Conservation (phyloP, 2,113 vertebrate species). For the Gadus chalcogrammus region DNA sequence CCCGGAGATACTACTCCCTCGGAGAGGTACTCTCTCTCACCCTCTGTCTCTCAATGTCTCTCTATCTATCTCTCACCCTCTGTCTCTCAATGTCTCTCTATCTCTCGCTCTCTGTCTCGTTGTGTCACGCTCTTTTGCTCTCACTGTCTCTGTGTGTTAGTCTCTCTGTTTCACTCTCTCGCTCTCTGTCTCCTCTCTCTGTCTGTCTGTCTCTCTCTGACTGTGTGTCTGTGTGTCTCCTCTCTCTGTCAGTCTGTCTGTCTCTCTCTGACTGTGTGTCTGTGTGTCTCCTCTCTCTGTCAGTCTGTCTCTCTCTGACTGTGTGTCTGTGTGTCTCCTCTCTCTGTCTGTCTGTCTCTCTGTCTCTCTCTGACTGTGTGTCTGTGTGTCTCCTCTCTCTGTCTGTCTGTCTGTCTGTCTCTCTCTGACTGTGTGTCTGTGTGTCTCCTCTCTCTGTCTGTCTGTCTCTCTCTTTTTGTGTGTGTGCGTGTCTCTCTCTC, state of each 20-base stretch:
- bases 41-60: too few relatives aligned
- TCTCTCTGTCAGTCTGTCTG: too few relatives aligned
- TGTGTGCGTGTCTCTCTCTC: too few relatives aligned
- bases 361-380: neutral
- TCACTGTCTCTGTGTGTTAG: neutral
- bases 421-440: too few relatives aligned
- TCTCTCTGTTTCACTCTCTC: too few relatives aligned
- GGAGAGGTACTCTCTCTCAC: slow-evolving; percentile 84
- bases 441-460: neutral
- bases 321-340: neutral
- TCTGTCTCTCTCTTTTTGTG: neutral
- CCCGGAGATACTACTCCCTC: slow-evolving; percentile 93
- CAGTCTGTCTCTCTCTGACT: slow-evolving; percentile 26
- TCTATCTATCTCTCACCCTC: slow-evolving; percentile 23
- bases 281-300: too few relatives aligned
- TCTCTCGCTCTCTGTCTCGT: neutral
- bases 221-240: too few relatives aligned
- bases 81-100: neutral
- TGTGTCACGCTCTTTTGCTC: neutral
- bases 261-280: neutral
- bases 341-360: neutral
- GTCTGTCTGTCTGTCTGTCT: neutral
- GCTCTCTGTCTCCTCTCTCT: neutral
- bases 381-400: neutral
- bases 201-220: neutral